Percentiles rank a stretch among this genome's conserved stretches.
These are phyloP conservation scores for Anguilla japonica DNA, from an alignment of 2,113 vertebrate species.

Conservation along the genomic window DNA sequence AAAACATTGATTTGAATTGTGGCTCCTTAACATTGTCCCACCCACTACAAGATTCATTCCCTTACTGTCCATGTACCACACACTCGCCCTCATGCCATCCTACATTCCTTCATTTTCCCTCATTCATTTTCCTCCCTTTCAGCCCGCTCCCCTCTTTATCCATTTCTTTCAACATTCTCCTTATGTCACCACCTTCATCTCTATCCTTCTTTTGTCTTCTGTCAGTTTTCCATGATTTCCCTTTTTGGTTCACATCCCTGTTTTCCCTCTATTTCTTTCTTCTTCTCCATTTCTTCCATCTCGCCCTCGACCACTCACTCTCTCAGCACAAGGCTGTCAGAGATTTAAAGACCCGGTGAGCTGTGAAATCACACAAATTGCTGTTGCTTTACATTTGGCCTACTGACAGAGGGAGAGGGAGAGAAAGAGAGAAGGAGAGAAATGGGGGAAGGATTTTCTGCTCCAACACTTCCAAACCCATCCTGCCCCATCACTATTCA, in stretches of 20 bases:
- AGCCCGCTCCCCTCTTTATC: conserved; percentile 36
- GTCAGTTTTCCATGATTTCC: not conserved
- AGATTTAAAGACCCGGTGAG: conserved; percentile 67
- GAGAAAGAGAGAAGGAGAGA: conserved; percentile 36
- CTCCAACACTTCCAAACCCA: conserved; percentile 75
- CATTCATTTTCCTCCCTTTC: conserved; percentile 28
- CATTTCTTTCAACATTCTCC: not conserved
- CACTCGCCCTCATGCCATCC: not conserved
- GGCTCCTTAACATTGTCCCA: not conserved
- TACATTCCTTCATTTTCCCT: not conserved
- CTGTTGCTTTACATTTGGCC: conserved; percentile 71
- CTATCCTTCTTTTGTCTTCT: not conserved
- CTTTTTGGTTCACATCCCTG: conserved; percentile 24
- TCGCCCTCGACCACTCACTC: conserved; percentile 31
- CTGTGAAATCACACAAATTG: conserved; percentile 82
- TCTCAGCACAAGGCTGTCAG: conserved; percentile 69
- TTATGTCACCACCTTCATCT: conserved; percentile 10
- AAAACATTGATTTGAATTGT: not conserved
- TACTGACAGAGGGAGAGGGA: conserved; percentile 53
- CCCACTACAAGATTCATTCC: not conserved
- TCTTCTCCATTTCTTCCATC: conserved; percentile 25
- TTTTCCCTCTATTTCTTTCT: conserved; percentile 30
- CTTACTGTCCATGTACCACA: not conserved
- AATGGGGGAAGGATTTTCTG: conserved; percentile 65
- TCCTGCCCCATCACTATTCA: conserved; percentile 46